A percentile compares a stretch with the other conserved stretches of the same genome.
Conservation (phyloP, 1,140 invertebrate species). For the Lutraria rhynchaena region DNA sequence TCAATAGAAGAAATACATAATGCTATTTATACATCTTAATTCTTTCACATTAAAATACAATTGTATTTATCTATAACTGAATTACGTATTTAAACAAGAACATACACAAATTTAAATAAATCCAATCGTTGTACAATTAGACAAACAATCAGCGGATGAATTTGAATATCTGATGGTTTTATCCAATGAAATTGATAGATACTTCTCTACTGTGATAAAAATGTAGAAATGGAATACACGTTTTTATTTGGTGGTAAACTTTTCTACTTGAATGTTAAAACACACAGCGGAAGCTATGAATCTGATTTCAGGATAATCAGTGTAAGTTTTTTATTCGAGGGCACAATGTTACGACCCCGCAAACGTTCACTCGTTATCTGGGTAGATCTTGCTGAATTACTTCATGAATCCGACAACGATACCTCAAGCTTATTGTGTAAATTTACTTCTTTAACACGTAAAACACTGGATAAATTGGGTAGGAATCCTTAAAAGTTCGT, state of each 20-base stretch:
- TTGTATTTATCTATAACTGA: too few relatives aligned
- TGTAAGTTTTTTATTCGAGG: neutral
- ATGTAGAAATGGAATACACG: too few relatives aligned
- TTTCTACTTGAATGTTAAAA: slow-evolving; percentile 11
- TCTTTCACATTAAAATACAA: too few relatives aligned
- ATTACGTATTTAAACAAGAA: too few relatives aligned
- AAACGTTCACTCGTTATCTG: slow-evolving; percentile 20
- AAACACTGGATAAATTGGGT: neutral
- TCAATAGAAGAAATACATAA: too few relatives aligned
- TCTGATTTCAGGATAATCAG: slow-evolving; percentile 55
- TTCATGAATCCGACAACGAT: slow-evolving; percentile 41
- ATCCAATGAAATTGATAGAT: too few relatives aligned
- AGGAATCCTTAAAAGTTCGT: slow-evolving; percentile 20
- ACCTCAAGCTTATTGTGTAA: slow-evolving; percentile 35
- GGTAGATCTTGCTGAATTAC: slow-evolving; percentile 24
- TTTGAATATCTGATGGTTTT: too few relatives aligned
- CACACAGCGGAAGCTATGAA: slow-evolving; percentile 20
- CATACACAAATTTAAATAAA: too few relatives aligned
- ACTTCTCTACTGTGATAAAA: too few relatives aligned
- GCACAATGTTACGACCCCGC: slow-evolving; percentile 32
- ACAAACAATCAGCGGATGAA: too few relatives aligned
- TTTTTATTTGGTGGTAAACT: slow-evolving; percentile 16
- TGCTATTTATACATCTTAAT: too few relatives aligned
- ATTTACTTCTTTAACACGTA: slow-evolving; percentile 41
- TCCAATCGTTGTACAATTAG: too few relatives aligned